Base-by-base conservation (phyloP, 1,140 invertebrate genomes). In the Luehdorfia chinensis region DNA sequence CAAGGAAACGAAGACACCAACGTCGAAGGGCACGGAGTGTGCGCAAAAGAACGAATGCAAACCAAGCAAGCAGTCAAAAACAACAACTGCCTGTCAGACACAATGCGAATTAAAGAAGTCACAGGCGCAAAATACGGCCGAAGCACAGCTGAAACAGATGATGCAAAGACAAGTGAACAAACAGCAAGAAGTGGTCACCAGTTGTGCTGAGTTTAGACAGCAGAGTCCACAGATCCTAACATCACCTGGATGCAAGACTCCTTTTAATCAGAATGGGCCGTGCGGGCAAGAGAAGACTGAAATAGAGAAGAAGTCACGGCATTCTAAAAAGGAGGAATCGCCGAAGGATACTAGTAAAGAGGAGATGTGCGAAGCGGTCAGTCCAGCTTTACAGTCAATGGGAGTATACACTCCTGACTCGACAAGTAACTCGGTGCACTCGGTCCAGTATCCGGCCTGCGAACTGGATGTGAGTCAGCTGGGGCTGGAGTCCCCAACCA, bases 391-490 rank as follows among this genome's bases (percentile, higher is more conserved):
- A 45, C 90, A 92, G 8, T 94, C 92, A 1, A 92, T 95, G 90
- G 93, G 93, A 0, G 93, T 95, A 1, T 95, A 95, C 55, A 95
- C 94, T 0, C 93, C 94, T 0, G 94, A 96, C 66, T 94, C 94
- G 0, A 94, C 93, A 0, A 95, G 94, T 16, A 95, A 95, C 66
- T 95, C 94, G 0, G 94, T 95, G 2, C 93, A 94, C 55, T 94
- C 93, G 25, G 87, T 94, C 48, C 94, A 94, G 75, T 96, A 94
- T 63, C 90, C 90, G 0, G 91, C 91, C 48, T 95, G 92, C 60
- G 95, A 96, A 51, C 81, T 96, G 37, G 95, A 96, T 76, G 94
- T 95, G 0, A 91, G 90, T 56, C 94, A 96, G 66, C 75, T 96
- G 14, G 94, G 93, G 2, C 81, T 97, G 39, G 95, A 96, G 66